A percentile compares a stretch with the other conserved stretches of the same genome.
Conservation (phyloP, 2,113 vertebrate genomes). For the Grantiella picta region DNA sequence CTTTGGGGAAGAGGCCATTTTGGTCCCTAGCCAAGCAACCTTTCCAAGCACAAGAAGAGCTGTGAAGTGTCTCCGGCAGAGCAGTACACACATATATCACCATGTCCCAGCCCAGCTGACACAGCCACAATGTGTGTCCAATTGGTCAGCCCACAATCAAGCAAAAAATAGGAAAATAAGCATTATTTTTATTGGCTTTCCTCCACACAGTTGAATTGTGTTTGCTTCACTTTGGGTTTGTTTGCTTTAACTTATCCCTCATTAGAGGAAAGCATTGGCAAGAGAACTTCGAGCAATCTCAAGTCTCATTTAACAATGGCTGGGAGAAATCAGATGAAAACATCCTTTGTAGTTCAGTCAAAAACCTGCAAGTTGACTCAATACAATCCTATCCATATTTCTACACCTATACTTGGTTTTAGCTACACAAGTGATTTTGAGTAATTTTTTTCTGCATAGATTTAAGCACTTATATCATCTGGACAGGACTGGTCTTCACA, state of each 20-base stretch:
- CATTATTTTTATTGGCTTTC: constrained; percentile 12
- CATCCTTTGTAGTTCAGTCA: not conserved
- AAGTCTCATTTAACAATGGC: not conserved
- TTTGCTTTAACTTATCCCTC: constrained; percentile 45
- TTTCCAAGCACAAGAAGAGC: not conserved
- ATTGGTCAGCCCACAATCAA: not conserved
- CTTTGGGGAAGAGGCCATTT: not conserved
- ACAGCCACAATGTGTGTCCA: not conserved
- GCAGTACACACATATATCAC: not conserved
- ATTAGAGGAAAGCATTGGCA: constrained; percentile 7
- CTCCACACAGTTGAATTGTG: not conserved
- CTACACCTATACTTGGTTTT: not conserved
- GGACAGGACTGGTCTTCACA: not conserved
- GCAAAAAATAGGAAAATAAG: not conserved
- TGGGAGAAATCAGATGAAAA: not conserved
- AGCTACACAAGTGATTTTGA: not conserved
- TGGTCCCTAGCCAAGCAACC: not conserved
- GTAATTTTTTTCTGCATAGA: not conserved
- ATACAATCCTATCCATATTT: not conserved
- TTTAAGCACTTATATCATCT: not conserved
- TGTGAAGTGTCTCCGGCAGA: not conserved
- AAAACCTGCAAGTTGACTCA: not conserved
- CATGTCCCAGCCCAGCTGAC: accelerated
- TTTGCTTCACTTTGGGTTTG: not conserved
- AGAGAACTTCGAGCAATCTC: not conserved